Conservation (phyloP, 2,797 vertebrate genomes). For the Muscicapa striata region DNA sequence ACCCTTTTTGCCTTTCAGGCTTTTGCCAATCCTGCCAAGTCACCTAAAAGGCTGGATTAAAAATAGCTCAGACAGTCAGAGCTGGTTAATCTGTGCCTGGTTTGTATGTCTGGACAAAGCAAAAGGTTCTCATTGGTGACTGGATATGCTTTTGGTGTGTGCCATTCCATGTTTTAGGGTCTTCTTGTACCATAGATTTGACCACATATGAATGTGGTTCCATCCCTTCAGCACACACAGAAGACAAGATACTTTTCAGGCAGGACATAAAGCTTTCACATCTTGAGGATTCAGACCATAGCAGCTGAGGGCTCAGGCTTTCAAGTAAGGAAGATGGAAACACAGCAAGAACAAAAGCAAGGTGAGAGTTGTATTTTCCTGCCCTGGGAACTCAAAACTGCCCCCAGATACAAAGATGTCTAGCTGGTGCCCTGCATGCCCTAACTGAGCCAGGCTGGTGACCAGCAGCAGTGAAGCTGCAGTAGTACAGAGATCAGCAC, state of each 20-base stretch:
- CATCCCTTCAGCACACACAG: background rate
- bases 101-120: background rate
- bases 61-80: background rate
- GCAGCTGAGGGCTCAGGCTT: background rate
- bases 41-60: constrained; percentile 25
- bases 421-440: background rate
- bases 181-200: background rate
- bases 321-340: background rate
- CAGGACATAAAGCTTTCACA: background rate
- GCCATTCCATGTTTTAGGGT: background rate
- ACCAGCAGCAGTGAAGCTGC: background rate
- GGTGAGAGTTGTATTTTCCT: background rate
- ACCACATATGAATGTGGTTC: background rate
- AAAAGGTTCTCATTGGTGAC: background rate
- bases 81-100: background rate
- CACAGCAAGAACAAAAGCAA: background rate
- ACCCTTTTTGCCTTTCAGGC: constrained; percentile 8
- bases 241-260: background rate
- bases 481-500: background rate
- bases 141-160: background rate
- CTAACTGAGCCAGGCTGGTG: accelerated
- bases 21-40: background rate
- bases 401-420: background rate
- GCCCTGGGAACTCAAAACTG: background rate
- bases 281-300: background rate